These are phyloP conservation scores for Australoheros scitulus DNA, from an alignment of 2,113 vertebrate species.

Conservation along the genomic window DNA sequence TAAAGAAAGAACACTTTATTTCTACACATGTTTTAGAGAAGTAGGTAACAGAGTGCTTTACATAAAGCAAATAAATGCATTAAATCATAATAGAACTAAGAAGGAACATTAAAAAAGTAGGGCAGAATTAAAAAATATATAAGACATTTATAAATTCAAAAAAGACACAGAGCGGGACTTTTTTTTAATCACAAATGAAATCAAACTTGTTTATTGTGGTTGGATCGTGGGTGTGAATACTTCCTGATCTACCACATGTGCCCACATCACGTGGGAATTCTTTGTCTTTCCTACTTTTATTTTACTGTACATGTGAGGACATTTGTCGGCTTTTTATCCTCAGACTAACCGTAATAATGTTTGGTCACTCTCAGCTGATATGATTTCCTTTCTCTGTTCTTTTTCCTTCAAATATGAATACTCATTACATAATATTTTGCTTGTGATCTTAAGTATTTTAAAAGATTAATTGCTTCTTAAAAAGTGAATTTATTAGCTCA, in stretches of 20 bases:
- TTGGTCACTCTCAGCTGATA: accelerated
- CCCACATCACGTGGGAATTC: not conserved
- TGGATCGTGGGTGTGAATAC: not conserved
- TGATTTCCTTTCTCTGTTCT: not conserved
- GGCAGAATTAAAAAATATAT: not conserved
- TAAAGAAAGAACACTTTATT: not conserved
- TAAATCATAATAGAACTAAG: accelerated
- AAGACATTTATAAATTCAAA: not conserved
- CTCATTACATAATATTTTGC: accelerated
- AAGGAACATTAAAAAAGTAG: not conserved
- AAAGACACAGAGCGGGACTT: not conserved
- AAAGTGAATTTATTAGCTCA: not conserved
- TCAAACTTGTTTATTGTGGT: slow-evolving; percentile 20
- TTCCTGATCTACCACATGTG: slow-evolving; percentile 34
- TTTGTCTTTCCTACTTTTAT: not conserved
- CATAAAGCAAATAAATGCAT: not conserved
- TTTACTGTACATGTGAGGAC: not conserved
- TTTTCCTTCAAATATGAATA: accelerated
- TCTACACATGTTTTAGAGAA: accelerated
- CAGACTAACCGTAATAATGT: not conserved
- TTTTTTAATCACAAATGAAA: not conserved
- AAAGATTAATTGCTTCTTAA: not conserved
- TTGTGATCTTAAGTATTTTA: not conserved
- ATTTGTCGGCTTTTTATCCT: not conserved
- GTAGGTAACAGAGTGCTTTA: not conserved